Percentiles rank a stretch among this genome's conserved stretches.
Conservation (phyloP, 2,113 vertebrate species). For the Oryzias melastigma region DNA sequence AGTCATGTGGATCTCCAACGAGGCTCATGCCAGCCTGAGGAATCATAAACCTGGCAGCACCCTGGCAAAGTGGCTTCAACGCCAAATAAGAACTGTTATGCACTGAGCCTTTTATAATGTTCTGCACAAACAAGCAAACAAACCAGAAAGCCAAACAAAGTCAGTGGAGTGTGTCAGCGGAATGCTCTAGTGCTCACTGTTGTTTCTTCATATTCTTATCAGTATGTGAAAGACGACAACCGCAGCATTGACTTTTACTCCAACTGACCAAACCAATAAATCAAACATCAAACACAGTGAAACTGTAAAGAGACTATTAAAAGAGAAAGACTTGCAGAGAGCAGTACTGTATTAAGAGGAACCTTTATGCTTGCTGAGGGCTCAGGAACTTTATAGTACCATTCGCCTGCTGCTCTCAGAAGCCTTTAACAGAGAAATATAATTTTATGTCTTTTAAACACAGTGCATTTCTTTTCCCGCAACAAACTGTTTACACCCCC, state of each 20-base stretch:
- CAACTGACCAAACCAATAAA: conserved; percentile 36
- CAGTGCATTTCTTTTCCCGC: conserved; percentile 50
- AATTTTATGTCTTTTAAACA: conserved; percentile 48
- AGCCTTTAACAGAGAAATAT: conserved; percentile 67
- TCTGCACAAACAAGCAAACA: conserved; percentile 69
- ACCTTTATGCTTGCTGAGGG: conserved; percentile 70
- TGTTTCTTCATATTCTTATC: conserved; percentile 38
- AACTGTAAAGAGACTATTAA: conserved; percentile 33
- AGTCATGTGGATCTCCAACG: conserved; percentile 26
- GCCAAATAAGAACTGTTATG: conserved; percentile 41
- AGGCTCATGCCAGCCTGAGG: conserved; percentile 13
- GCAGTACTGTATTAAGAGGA: conserved; percentile 55
- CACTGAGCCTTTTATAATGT: conserved; percentile 61
- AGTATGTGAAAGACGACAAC: conserved; percentile 59
- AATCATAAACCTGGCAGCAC: conserved; percentile 34
- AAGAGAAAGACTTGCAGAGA: conserved; percentile 60
- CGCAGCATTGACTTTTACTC: conserved; percentile 39
- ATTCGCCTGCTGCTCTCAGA: conserved; percentile 65
- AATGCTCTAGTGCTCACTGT: conserved; percentile 11
- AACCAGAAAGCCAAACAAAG: conserved; percentile 59
- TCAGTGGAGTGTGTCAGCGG: conserved; percentile 25
- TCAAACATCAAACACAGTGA: conserved; percentile 29
- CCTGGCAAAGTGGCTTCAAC: conserved; percentile 29
- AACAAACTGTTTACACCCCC: conserved; percentile 73
- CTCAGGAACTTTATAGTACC: conserved; percentile 76